Conservation (phyloP, 2,113 vertebrate species). For the Ammodytes dubius region DNA sequence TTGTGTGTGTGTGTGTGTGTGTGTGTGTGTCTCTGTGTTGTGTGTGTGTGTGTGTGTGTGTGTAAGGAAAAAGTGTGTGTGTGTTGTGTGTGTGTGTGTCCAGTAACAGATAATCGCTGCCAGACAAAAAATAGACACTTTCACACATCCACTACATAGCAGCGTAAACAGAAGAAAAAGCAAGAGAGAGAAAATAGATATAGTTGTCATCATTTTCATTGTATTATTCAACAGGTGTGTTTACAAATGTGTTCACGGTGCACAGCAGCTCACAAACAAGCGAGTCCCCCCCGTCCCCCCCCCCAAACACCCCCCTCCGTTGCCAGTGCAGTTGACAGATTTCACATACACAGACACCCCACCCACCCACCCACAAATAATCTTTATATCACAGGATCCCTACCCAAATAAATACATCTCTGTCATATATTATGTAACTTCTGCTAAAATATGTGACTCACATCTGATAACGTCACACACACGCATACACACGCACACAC, state of each 20-base stretch:
- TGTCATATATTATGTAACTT: constrained; percentile 72
- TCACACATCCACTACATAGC: not conserved
- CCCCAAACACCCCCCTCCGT: too few relatives aligned
- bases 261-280: constrained; percentile 49
- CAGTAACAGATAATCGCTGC: constrained; percentile 13
- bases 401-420: constrained; percentile 67
- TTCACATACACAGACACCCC: constrained; percentile 63
- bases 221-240: constrained; percentile 73
- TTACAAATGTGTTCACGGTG: constrained; percentile 78
- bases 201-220: constrained; percentile 50
- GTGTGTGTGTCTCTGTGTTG: too few relatives aligned
- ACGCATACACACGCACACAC: not conserved
- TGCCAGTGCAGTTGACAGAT: constrained; percentile 40
- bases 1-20: too few relatives aligned
- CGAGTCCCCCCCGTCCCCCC: constrained; percentile 47
- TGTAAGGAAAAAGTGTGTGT: too few relatives aligned
- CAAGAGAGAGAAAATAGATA: constrained; percentile 75
- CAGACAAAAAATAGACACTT: constrained; percentile 4
- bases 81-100: not conserved
- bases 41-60: too few relatives aligned
- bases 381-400: constrained; percentile 55
- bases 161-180: constrained; percentile 24
- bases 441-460: constrained; percentile 70
- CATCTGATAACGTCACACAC: constrained; percentile 48
- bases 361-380: constrained; percentile 34